phyloP scores from a whole-genome alignment of 2,888 invertebrate species.

The Pseudeuparius sepicola region DNA sequence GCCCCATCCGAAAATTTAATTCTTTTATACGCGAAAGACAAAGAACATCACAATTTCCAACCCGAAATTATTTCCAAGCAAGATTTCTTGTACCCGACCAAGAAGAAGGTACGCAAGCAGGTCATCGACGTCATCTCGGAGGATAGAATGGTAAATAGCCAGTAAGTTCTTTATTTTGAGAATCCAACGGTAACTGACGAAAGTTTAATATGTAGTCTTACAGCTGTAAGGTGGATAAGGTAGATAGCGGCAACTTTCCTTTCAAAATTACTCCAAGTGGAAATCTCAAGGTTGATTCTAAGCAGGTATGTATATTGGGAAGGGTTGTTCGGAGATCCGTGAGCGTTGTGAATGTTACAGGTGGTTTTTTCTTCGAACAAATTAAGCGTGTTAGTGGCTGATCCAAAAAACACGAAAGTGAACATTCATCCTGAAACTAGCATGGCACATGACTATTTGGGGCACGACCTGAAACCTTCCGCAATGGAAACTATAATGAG shows the following conservation, averaged over 20 bases:
- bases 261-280: conserved; percentile 60
- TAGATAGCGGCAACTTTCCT: conserved; percentile 42
- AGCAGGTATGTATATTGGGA: conserved; percentile 51
- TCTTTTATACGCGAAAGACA: conserved; percentile 23
- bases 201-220: conserved; percentile 6
- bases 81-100: conserved; percentile 27
- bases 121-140: conserved; percentile 20
- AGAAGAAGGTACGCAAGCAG: conserved; percentile 22
- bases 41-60: conserved; percentile 16
- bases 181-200: background rate
- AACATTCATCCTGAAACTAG: conserved; percentile 43
- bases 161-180: conserved; percentile 15
- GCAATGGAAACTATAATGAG: conserved; percentile 34
- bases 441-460: conserved; percentile 21
- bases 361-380: conserved; percentile 60
- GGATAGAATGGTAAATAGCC: conserved; percentile 20
- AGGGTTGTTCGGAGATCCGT: too few relatives aligned
- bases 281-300: conserved; percentile 56
- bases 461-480: conserved; percentile 26
- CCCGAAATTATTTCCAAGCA: conserved; percentile 21
- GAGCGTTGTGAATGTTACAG: conserved; percentile 35
- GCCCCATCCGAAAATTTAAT: conserved; percentile 23
- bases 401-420: conserved; percentile 55
- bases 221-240: conserved; percentile 23
- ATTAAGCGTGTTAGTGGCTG: conserved; percentile 56